Conservation (phyloP, 35 echinoderm and acorn worm genomes). For the Patiria miniata region DNA sequence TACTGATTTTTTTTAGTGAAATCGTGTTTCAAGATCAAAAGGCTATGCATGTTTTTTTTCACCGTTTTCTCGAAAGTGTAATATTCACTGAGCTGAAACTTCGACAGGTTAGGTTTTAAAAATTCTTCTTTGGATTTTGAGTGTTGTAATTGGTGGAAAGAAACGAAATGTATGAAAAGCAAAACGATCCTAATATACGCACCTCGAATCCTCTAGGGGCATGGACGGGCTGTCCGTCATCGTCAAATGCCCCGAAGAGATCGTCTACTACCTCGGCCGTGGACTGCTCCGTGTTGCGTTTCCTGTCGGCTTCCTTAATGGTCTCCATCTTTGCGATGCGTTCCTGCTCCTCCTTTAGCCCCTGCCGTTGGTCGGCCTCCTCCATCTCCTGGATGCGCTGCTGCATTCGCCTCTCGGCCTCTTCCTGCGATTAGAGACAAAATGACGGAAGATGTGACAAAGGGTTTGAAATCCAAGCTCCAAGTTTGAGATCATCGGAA, state of each 20-base stretch:
- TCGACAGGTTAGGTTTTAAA: no score
- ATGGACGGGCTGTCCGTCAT: slow-evolving; percentile 2
- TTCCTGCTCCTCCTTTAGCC: slow-evolving; percentile 57
- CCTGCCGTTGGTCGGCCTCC: slow-evolving; percentile 44
- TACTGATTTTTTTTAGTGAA: no score
- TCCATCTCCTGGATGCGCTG: slow-evolving; percentile 69
- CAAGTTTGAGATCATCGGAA: no score
- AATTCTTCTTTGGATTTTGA: no score
- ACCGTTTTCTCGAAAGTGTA: no score
- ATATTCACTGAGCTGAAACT: no score
- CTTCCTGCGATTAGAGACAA: not conserved
- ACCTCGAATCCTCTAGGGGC: slow-evolving; percentile 86
- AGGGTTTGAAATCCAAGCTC: not conserved
- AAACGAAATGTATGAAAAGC: no score
- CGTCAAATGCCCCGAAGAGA: slow-evolving; percentile 56
- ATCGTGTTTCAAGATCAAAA: no score
- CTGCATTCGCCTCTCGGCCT: slow-evolving; percentile 47
- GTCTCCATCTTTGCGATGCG: slow-evolving; percentile 49
- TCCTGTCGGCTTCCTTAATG: slow-evolving; percentile 65
- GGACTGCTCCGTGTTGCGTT: slow-evolving; percentile 48
- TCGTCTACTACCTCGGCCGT: slow-evolving; percentile 77
- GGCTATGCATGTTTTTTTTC: no score
- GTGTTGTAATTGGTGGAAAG: no score
- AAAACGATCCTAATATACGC: no score
- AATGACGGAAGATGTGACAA: not conserved